Conservation (phyloP, 2,888 invertebrate genomes). For the Eurois occulta region DNA sequence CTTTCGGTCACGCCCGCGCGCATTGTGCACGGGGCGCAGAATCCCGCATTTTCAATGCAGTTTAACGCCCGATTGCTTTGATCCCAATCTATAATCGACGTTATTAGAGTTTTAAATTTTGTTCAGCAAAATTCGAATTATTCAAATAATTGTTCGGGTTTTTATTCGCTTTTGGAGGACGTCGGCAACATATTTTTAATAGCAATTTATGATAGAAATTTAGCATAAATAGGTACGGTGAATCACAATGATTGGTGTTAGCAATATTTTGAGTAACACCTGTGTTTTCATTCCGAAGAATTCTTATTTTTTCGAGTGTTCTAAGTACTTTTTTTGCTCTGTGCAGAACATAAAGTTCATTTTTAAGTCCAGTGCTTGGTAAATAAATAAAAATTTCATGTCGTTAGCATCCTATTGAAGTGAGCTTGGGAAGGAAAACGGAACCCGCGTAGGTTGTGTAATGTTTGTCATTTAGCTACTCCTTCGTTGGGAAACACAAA, state of each 20-base stretch:
- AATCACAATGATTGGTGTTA: neutral
- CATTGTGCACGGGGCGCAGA: conserved; percentile 53
- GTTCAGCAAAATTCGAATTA: conserved; percentile 44
- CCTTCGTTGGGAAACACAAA: neutral
- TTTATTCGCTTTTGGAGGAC: neutral
- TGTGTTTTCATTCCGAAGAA: neutral
- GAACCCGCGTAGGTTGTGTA: neutral
- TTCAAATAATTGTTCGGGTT: conserved; percentile 23
- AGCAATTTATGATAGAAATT: conserved; percentile 8
- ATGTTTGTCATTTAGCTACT: conserved; percentile 19
- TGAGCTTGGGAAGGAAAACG: conserved; percentile 12
- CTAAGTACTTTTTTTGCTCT: neutral
- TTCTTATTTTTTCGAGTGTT: neutral
- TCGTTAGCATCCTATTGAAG: conserved; percentile 40
- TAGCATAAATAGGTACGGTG: neutral
- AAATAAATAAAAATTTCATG: conserved; percentile 13
- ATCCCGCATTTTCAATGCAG: conserved; percentile 62
- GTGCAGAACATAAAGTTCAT: neutral
- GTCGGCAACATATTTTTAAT: conserved; percentile 7
- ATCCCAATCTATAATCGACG: conserved; percentile 58
- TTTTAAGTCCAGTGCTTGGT: neutral
- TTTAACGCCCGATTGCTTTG: conserved; percentile 60
- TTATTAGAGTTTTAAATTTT: conserved; percentile 63
- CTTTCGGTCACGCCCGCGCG: conserved; percentile 47
- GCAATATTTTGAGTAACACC: neutral